phyloP scores from a whole-genome alignment of 2,888 invertebrate genomes.

The Tenthredo scrophulariae region DNA sequence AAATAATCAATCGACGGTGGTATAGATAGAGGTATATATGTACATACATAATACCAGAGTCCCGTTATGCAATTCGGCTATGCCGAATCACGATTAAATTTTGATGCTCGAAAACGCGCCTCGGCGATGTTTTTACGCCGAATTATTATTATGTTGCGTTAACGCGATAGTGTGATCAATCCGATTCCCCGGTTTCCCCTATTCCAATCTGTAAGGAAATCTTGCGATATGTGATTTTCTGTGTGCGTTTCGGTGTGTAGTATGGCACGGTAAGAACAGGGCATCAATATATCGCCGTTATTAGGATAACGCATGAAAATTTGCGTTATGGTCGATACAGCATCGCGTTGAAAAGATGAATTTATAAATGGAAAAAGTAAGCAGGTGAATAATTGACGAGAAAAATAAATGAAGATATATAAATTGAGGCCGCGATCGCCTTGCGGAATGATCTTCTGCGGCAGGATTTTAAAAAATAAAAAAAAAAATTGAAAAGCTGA shows the following conservation, averaged over 20 bases:
- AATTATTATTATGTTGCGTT: background rate
- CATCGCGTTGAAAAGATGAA: background rate
- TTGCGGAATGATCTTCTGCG: background rate
- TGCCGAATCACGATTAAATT: slow-evolving; percentile 40
- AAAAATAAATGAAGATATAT: background rate
- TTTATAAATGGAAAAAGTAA: background rate
- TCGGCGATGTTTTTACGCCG: background rate
- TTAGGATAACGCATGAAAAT: background rate
- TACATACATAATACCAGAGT: slow-evolving; percentile 3
- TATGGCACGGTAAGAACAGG: background rate
- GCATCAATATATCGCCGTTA: background rate
- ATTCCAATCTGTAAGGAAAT: background rate
- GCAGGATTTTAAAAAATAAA: background rate
- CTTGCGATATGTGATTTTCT: background rate
- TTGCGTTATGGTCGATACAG: background rate
- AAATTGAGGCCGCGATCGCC: background rate
- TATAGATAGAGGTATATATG: background rate
- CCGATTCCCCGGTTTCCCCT: background rate
- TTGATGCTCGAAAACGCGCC: background rate
- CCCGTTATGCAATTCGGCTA: slow-evolving; percentile 39
- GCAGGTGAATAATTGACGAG: background rate
- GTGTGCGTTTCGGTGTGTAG: background rate
- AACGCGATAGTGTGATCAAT: background rate
- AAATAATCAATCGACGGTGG: slow-evolving; percentile 41
- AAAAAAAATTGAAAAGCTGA: slow-evolving; percentile 7